phyloP scores from a whole-genome alignment of 1,140 invertebrate genomes.

The Maconellicoccus hirsutus region DNA sequence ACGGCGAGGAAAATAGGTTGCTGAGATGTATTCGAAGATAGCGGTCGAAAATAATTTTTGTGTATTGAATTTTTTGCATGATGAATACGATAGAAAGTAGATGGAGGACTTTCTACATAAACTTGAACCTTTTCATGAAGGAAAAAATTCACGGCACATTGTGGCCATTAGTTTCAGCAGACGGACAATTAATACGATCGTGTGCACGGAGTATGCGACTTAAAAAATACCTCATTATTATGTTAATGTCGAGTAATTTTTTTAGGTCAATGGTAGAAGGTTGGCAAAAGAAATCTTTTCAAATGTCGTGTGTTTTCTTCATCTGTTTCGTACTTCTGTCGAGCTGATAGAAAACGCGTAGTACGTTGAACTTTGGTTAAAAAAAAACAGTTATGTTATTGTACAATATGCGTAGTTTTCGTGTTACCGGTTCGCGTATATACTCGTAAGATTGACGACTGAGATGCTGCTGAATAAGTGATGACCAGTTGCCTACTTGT shows the following conservation, averaged over 20 bases:
- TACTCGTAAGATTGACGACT: background rate
- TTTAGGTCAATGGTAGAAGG: conserved; percentile 8
- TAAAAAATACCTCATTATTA: background rate
- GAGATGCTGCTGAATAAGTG: background rate
- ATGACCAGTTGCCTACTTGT: conserved; percentile 19
- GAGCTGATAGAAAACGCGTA: too few relatives aligned
- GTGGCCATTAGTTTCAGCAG: background rate
- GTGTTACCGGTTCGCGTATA: background rate
- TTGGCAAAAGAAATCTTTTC: conserved; percentile 9
- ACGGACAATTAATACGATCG: background rate
- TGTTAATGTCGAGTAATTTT: conserved; percentile 9
- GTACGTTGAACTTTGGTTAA: conserved; percentile 1
- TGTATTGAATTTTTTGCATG: background rate
- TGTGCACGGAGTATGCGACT: background rate
- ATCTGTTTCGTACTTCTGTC: too few relatives aligned
- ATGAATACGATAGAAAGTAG: background rate
- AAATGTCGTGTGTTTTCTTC: conserved; percentile 6
- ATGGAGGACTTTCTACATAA: background rate
- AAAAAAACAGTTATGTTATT: background rate
- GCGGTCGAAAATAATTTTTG: too few relatives aligned
- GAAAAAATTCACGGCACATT: background rate
- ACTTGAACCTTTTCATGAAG: background rate
- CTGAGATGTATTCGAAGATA: background rate
- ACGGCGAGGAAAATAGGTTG: background rate
- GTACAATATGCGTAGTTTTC: background rate